phyloP scores from a whole-genome alignment of 2,113 vertebrate genomes.

The Chionis minor region DNA sequence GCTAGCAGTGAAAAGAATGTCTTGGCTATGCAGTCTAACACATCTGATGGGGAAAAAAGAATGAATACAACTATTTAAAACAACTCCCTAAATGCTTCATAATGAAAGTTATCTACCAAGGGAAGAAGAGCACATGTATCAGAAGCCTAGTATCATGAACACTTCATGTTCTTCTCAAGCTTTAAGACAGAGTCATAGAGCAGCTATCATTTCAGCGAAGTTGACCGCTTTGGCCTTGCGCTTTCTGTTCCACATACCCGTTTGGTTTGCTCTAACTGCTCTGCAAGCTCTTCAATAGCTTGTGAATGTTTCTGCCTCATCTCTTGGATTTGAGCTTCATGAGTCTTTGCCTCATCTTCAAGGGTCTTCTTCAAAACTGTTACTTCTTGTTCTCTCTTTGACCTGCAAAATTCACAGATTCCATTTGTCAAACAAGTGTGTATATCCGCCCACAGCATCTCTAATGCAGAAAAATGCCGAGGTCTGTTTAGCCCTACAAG shows the following conservation, averaged over 20 bases:
- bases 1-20: neutral
- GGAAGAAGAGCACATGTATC: neutral
- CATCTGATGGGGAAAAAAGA: neutral
- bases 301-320: slow-evolving; percentile 94
- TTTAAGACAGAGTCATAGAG: neutral
- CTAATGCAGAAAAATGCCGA: neutral
- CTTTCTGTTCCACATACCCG: slow-evolving; percentile 75
- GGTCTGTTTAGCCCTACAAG: neutral
- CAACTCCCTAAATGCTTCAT: neutral
- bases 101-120: neutral
- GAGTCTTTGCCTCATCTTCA: slow-evolving; percentile 89
- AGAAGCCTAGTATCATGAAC: neutral
- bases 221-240: neutral
- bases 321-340: slow-evolving; percentile 89
- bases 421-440: neutral
- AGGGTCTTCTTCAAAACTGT: slow-evolving; percentile 89
- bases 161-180: neutral
- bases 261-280: slow-evolving; percentile 95
- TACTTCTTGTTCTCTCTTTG: slow-evolving; percentile 95
- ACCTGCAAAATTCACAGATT: slow-evolving; percentile 69
- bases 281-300: slow-evolving; percentile 92
- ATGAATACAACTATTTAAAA: neutral
- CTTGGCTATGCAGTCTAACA: neutral
- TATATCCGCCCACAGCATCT: neutral
- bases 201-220: neutral